Conservation (phyloP, 2,797 vertebrate species). For the Pelodytes ibericus region DNA sequence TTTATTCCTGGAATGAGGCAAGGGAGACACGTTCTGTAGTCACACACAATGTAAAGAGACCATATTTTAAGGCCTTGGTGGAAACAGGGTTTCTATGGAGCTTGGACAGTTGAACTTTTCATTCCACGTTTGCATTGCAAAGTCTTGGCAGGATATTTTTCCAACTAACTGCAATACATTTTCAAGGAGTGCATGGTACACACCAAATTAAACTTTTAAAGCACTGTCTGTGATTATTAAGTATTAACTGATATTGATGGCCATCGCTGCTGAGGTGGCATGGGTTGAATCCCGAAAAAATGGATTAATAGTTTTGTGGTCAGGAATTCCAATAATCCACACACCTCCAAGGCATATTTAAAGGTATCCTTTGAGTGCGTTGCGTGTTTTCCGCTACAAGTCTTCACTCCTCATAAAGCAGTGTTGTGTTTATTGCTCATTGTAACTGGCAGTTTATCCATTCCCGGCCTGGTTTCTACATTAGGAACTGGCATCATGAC, state of each 20-base stretch:
- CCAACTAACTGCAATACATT: slow-evolving; percentile 28
- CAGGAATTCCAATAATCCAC: neutral
- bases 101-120: slow-evolving; percentile 12
- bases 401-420: neutral
- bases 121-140: slow-evolving; percentile 14
- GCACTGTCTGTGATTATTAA: slow-evolving; percentile 13
- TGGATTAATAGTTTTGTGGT: neutral
- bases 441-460: slow-evolving; percentile 1
- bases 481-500: slow-evolving; percentile 7
- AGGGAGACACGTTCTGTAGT: slow-evolving; percentile 14
- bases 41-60: slow-evolving; percentile 18
- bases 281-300: neutral
- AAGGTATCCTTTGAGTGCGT: neutral
- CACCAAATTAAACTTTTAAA: slow-evolving; percentile 1
- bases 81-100: slow-evolving; percentile 4
- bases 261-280: neutral
- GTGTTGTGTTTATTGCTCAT: neutral
- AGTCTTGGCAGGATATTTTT: slow-evolving; percentile 35
- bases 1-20: too few species aligned
- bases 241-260: neutral
- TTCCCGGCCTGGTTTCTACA: slow-evolving; percentile 23
- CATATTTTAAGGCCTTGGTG: slow-evolving; percentile 4
- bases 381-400: neutral
- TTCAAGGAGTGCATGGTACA: slow-evolving; percentile 8
- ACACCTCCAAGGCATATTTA: neutral